Conservation (phyloP, 2,888 invertebrate genomes). For the Limnephilus rhombicus region DNA sequence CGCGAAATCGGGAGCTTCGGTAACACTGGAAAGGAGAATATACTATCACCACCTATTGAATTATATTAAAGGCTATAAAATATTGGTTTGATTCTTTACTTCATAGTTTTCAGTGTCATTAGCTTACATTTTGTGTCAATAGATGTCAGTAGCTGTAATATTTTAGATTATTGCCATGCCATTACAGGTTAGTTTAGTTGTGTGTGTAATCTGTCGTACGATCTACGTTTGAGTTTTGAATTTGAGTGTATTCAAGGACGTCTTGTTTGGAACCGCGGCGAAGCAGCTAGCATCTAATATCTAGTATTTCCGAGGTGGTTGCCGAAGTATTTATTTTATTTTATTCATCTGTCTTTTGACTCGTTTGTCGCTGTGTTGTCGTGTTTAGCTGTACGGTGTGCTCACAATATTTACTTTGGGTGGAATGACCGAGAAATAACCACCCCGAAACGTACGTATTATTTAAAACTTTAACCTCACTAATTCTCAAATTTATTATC, state of each 20-base stretch:
- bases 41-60: not conserved
- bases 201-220: not conserved
- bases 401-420: not conserved
- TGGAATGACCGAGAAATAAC: constrained; percentile 24
- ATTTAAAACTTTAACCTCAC: constrained; percentile 23
- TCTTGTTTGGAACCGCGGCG: constrained; percentile 11
- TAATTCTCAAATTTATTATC: not conserved
- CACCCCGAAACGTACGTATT: constrained; percentile 11
- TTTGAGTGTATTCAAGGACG: constrained; percentile 28
- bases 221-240: not conserved
- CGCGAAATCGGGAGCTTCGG: no score
- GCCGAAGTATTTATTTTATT: not conserved
- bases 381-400: not conserved
- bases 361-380: not conserved
- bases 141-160: not conserved
- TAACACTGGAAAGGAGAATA: no score
- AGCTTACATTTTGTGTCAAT: not conserved
- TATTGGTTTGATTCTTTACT: not conserved
- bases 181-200: not conserved
- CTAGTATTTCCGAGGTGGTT: constrained; percentile 4
- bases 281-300: not conserved
- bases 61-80: not conserved
- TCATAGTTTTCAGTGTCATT: not conserved
- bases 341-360: constrained; percentile 12
- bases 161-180: not conserved